Evolutionary conservation across 2,113 vertebrate species (phyloP), one percentile per base, ranked within the genome.

Genomic region (cat (Felis catus)): DNA sequence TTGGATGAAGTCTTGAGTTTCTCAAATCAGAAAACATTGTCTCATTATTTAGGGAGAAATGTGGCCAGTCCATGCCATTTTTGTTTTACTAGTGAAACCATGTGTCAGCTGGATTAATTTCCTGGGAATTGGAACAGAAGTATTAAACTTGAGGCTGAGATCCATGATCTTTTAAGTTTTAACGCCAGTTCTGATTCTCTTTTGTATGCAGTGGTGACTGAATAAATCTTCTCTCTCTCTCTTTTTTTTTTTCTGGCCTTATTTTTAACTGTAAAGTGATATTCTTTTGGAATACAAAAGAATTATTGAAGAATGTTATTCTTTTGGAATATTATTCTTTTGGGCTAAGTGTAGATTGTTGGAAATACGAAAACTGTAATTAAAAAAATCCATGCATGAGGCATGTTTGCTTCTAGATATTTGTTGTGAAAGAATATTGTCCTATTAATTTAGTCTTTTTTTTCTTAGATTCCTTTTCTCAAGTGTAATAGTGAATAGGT

Each of bases 1-100:
- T 88, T 91, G 39, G 89, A 97, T 33, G 71, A 15, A 89, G 53
- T 97, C 33, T 48, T 89, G 63, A 83, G 48, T 95, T 97, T 88
- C 76, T 93, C 31, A 91, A 76, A 82, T 89, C 61, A 89, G 79
- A 88, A 87, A 96, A 84, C 14, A 65, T 33, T 23, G 29, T 82
- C 29, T 89, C 7, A 55, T 81, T 79, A 76, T 73, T 85, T 89
- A 36, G 82, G 31, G n/a, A 85, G 41, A 58, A 91, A 65, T 68
- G 29, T 87, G 74, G 11, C 51, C 27, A 70, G 61, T 74, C 4
- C 19, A 9, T 92, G 45, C 36, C 29, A 1, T n/a, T 73, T 89
- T 96, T 48, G 4, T 82, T 94, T 80, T 66, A 2, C 12, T 65
- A 23, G 8, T 48, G 1, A 45, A 78, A 13, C 41, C 55, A 29